Percentiles rank a stretch among this genome's conserved stretches.
Conservation (phyloP, 2,888 invertebrate genomes). For the Cotesia congregata region DNA sequence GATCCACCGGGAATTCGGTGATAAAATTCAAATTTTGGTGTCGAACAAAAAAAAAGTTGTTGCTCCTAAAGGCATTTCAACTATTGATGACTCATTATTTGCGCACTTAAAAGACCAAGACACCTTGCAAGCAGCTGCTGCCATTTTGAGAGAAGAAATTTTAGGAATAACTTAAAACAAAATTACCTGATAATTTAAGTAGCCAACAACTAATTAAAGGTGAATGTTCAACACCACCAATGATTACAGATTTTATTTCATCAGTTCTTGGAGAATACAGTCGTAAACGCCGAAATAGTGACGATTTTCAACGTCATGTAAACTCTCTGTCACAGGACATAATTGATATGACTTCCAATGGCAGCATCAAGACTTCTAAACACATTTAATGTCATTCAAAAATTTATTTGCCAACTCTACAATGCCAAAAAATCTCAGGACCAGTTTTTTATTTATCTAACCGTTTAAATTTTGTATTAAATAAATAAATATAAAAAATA, state of each 20-base stretch:
- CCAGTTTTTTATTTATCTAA: too few relatives aligned
- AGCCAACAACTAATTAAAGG: slow-evolving; percentile 50
- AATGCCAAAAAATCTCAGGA: not conserved
- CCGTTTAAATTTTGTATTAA: too few relatives aligned
- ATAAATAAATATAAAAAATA: too few relatives aligned
- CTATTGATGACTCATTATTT: slow-evolving; percentile 53
- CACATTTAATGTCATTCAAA: slow-evolving; percentile 42
- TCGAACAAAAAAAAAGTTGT: slow-evolving; percentile 52
- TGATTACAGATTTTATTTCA: slow-evolving; percentile 43
- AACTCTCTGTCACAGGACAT: slow-evolving; percentile 52
- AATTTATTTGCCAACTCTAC: not conserved
- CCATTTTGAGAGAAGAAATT: slow-evolving; percentile 53
- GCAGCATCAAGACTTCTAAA: slow-evolving; percentile 51
- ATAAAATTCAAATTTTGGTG: slow-evolving; percentile 53
- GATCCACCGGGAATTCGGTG: slow-evolving; percentile 53
- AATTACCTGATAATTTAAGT: slow-evolving; percentile 43
- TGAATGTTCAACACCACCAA: slow-evolving; percentile 51
- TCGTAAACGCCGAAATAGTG: slow-evolving; percentile 48
- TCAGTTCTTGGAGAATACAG: slow-evolving; percentile 42
- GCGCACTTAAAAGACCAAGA: slow-evolving; percentile 52
- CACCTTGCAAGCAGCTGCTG: slow-evolving; percentile 52
- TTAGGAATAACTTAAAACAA: slow-evolving; percentile 49
- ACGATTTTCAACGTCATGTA: slow-evolving; percentile 2
- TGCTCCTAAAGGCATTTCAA: slow-evolving; percentile 53
- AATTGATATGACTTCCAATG: slow-evolving; percentile 49